A percentile compares a stretch with the other conserved stretches of the same genome.
These are phyloP conservation scores for Hafferia zeledoni DNA, from an alignment of 2,797 vertebrate genomes.

Conservation along the genomic window DNA sequence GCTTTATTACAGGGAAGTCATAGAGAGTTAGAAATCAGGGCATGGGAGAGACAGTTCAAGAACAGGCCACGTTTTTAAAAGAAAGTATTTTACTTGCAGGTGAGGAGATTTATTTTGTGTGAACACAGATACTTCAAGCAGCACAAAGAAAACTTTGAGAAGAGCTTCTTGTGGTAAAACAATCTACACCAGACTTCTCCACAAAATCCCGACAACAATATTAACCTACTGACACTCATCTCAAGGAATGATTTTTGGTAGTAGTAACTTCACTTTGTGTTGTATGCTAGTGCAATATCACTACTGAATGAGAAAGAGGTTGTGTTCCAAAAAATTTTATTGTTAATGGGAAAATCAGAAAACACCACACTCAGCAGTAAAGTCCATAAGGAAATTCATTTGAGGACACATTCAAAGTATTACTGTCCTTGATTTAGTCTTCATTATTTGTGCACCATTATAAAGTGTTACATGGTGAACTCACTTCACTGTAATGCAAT, in stretches of 20 bases:
- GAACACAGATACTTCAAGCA: background rate
- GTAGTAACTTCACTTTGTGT: constrained; percentile 4
- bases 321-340: constrained; percentile 46
- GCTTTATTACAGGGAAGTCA: background rate
- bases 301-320: background rate
- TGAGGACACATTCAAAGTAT: background rate
- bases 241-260: background rate
- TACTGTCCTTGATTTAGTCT: constrained; percentile 21
- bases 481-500: constrained; percentile 42
- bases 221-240: background rate
- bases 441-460: constrained; percentile 10
- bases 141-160: background rate
- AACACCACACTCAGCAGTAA: background rate
- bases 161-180: background rate
- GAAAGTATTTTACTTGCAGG: background rate
- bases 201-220: background rate
- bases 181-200: background rate
- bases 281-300: background rate
- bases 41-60: background rate
- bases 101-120: constrained; percentile 12
- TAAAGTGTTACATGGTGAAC: constrained; percentile 35
- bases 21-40: background rate
- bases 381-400: constrained; percentile 41
- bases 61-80: background rate
- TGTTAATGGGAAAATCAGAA: constrained; percentile 64